Evolutionary conservation across 37 sponge, comb jelly and placozoan species (phyloP), one percentile per base, ranked within the genome.

Genomic region (Lycopodina hypogea): DNA sequence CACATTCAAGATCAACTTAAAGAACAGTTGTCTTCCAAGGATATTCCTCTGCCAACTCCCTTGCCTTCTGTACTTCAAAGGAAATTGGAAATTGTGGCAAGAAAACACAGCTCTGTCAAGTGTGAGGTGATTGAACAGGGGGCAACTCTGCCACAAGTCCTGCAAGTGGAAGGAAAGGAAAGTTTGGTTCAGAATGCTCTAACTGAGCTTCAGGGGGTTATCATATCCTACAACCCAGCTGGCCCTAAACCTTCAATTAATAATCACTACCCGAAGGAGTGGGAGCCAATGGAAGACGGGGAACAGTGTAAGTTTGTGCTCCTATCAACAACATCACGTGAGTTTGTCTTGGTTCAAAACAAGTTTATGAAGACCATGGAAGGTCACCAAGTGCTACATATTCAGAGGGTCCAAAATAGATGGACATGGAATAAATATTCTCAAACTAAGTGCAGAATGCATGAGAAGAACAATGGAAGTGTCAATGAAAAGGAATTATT

Each of bases 381-480:
- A n/a, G n/a, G n/a, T n/a, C n/a, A n/a, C n/a, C n/a, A 40, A 75
- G 92, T 32, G n/a, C n/a, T n/a, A n/a, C n/a, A n/a, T n/a, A n/a
- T n/a, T n/a, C n/a, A n/a, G n/a, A n/a, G n/a, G n/a, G 78, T 91
- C 48, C 89, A 92, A 69, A 92, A 92, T 42, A 42, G 60, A 36
- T 92, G 92, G 92, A 67, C 88, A 3, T 92, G 92, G 92, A 53
- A 78, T 18, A 55, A 60, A 26, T 92, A 88, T 52, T 42, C 18
- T 2, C 79, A 65, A 21, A 9, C 69, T 23, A 80, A 71, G 65
- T 17, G 70, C 18, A 50, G 81, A 22, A 83, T 92, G 53, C 26
- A 21, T 2, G 48, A 81, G 57, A 87, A 83, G 51, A 84, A 83
- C 53, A 22, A 29, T 0, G 77, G 67, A 3, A 40, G 1, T 0